Base-by-base conservation (phyloP, 64 coral and sea anemone species). In the Catalaphyllia jardinei region DNA sequence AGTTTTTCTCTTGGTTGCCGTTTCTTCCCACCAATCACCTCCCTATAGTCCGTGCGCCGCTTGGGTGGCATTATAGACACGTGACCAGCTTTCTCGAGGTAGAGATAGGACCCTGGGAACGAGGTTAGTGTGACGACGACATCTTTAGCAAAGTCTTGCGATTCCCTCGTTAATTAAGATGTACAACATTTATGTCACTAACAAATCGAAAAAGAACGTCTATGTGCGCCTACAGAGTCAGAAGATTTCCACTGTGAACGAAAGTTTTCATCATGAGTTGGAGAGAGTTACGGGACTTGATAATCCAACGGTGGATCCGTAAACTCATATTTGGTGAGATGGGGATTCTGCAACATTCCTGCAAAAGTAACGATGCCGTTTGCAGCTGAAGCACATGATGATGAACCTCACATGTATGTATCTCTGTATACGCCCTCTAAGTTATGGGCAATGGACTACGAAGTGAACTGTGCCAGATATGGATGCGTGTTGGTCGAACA, bases 101-200 rank as follows among this genome's bases (percentile, higher is more conserved):
- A 35, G 33, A 35, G 33, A 35, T 1, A 35, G 33, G 33, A 35
- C 33, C 33, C 33, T 35, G 33, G 33, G 33, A 35, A 35, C 33
- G 33, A 35, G 33, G 33, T 35, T 35, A 3, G 1, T 35, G 6
- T 46, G 39, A 46, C 60, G 60, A 13, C 60, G 60, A 62, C 60
- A 20, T 62, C 60, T 62, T 62, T 18, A 8, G 20, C 60, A 62
- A 18, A 38, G 38, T 16, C 15, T 24, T 42, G 1, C 15, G 6
- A 12, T 42, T 46, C 49, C 17, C 8, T 3, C 4, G 35, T n/a
- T 24, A 77, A 35, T n/a, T 24, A 77, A 35, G 17, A 77, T 77
- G 74, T 77, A 77, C 74, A n/a, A 19, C 74, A 42, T 77, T 77
- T 77, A 77, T 38, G 74, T 77, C n/a, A 19, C 33, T 50, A 77